Evolutionary conservation across 2,113 vertebrate genomes (phyloP).

Genomic region (Strix aluco): DNA sequence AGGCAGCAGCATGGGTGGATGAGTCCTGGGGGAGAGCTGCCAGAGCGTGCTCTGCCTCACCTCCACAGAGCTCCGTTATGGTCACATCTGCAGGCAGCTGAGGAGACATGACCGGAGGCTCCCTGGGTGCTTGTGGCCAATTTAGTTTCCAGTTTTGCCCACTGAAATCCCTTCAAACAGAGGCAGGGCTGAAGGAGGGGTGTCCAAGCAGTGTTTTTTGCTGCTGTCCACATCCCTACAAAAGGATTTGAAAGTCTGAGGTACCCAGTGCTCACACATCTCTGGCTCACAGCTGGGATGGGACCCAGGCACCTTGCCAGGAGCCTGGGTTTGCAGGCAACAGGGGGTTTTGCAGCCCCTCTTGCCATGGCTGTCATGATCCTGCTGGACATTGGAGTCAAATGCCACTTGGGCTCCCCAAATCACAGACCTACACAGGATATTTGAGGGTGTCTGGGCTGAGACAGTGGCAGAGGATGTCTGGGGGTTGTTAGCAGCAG

Average conservation of each 20-base stretch:
- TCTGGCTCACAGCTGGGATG: neutral
- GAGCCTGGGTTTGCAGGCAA: neutral
- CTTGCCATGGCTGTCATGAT: accelerated
- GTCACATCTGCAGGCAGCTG: neutral
- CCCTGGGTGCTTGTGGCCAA: neutral
- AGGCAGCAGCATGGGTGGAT: accelerated
- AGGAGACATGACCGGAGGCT: neutral
- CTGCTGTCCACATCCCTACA: neutral
- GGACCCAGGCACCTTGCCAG: neutral
- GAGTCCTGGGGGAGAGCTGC: neutral
- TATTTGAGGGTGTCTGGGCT: neutral
- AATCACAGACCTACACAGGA: neutral
- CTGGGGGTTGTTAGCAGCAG: neutral
- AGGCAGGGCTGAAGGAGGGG: neutral
- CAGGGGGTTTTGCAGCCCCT: neutral
- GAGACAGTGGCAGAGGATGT: neutral
- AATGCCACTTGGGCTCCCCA: accelerated
- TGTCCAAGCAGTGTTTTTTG: neutral
- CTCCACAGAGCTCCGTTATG: neutral
- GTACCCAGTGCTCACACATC: neutral
- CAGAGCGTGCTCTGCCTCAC: accelerated
- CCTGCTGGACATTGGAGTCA: neutral
- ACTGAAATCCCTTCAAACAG: neutral
- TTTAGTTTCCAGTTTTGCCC: neutral
- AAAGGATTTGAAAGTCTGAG: neutral